These are phyloP conservation scores for Mesoligia furuncula DNA, from an alignment of 2,888 invertebrate species.

Conservation along the genomic window DNA sequence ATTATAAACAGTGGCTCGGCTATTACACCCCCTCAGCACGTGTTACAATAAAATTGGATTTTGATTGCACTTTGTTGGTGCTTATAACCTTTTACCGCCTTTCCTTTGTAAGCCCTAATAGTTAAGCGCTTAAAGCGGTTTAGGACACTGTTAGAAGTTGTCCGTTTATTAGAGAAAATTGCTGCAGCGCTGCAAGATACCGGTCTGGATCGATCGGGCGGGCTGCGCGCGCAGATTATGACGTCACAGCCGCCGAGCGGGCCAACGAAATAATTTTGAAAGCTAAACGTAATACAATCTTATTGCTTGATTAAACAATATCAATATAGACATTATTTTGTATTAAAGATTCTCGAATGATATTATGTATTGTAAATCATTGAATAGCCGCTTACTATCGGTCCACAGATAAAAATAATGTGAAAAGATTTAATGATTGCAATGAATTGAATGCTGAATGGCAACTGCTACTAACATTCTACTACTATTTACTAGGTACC, in stretches of 20 bases:
- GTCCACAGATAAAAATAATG: not conserved
- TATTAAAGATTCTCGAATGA: constrained; percentile 43
- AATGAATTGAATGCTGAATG: not conserved
- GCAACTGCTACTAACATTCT: not conserved
- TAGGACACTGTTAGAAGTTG: constrained; percentile 51
- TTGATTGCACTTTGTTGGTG: constrained; percentile 62
- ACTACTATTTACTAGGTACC: not conserved
- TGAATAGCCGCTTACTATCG: not conserved
- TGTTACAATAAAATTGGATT: constrained; percentile 62
- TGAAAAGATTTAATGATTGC: not conserved
- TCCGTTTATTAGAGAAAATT: constrained; percentile 67
- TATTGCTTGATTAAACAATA: constrained; percentile 65
- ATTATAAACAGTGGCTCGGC: constrained; percentile 37
- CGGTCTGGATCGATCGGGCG: constrained; percentile 82
- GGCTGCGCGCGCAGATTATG: constrained; percentile 86
- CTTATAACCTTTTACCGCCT: constrained; percentile 72
- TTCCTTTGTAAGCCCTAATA: constrained; percentile 57
- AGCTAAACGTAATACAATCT: constrained; percentile 70
- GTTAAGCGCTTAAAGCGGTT: constrained; percentile 77
- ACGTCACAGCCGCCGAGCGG: constrained; percentile 86
- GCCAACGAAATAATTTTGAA: constrained; percentile 79
- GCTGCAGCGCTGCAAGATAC: constrained; percentile 82
- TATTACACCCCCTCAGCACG: constrained; percentile 49
- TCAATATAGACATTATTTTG: constrained; percentile 56
- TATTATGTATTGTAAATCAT: constrained; percentile 24